phyloP scores from a whole-genome alignment of 2,113 vertebrate species.

The Vidua chalybeata region DNA sequence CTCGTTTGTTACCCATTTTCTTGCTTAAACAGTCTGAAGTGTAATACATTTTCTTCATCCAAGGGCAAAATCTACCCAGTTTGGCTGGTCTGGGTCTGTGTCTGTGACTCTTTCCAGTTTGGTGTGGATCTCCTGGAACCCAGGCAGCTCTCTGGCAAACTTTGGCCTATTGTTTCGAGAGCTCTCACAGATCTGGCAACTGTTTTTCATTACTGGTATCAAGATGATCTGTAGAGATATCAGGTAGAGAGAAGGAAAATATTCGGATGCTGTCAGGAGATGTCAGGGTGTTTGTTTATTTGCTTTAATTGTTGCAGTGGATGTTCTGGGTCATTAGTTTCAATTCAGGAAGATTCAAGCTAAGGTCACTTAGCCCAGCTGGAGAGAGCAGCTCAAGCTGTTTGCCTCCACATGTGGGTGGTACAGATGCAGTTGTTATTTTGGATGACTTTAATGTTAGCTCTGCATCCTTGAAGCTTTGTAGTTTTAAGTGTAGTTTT shows the following conservation, averaged over 20 bases:
- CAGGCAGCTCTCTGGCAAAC: neutral
- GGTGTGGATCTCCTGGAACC: neutral
- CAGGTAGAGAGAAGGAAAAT: neutral
- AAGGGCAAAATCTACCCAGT: neutral
- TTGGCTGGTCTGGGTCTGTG: neutral
- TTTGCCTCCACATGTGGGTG: slow-evolving; percentile 12
- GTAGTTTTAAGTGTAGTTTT: neutral
- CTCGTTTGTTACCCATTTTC: neutral
- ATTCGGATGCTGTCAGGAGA: neutral
- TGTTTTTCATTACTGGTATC: neutral
- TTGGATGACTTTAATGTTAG: neutral
- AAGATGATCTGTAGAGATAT: slow-evolving; percentile 13
- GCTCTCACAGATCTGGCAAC: neutral
- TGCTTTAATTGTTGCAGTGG: neutral
- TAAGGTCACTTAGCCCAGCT: slow-evolving; percentile 32
- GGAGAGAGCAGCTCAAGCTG: slow-evolving; percentile 7
- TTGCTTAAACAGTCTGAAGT: neutral
- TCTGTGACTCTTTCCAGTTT: neutral
- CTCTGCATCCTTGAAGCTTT: slow-evolving; percentile 36
- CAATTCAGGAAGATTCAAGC: neutral
- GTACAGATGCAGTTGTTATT: slow-evolving; percentile 16
- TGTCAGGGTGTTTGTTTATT: slow-evolving; percentile 35
- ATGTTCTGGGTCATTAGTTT: slow-evolving; percentile 31
- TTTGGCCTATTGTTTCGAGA: neutral
- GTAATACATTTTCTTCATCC: neutral